These are phyloP conservation scores for Chrysocyon brachyurus DNA, from an alignment of 2,797 vertebrate species.

Conservation along the genomic window DNA sequence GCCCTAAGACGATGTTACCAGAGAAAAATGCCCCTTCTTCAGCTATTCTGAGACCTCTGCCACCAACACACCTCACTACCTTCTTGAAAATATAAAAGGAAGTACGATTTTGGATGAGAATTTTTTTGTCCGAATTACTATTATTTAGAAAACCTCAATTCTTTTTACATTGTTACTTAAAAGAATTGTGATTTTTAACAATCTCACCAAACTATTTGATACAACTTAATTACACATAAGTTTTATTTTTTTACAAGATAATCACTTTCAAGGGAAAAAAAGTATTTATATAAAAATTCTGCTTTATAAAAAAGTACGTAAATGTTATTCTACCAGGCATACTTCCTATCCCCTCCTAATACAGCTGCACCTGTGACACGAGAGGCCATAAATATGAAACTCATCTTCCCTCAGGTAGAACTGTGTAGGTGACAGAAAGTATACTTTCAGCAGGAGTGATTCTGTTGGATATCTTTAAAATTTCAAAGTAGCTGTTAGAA, in stretches of 20 bases:
- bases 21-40: neutral
- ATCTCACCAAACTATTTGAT: conserved; percentile 37
- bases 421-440: neutral
- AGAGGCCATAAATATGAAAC: neutral
- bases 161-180: conserved; percentile 54
- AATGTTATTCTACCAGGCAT: conserved; percentile 27
- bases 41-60: neutral
- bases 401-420: conserved; percentile 4
- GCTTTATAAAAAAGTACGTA: conserved; percentile 60
- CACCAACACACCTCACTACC: neutral
- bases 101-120: conserved; percentile 53
- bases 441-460: neutral
- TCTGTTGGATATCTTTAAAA: neutral
- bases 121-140: conserved; percentile 13
- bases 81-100: conserved; percentile 50
- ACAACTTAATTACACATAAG: neutral
- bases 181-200: conserved; percentile 66
- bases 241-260: neutral
- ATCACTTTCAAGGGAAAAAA: conserved; percentile 53
- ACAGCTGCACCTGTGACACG: neutral
- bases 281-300: conserved; percentile 63
- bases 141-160: conserved; percentile 58
- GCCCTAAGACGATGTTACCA: neutral
- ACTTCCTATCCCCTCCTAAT: neutral
- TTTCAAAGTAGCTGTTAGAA: conserved; percentile 7